phyloP scores from a whole-genome alignment of 92 coral and sea anemone species.

The Bergia sp. region DNA sequence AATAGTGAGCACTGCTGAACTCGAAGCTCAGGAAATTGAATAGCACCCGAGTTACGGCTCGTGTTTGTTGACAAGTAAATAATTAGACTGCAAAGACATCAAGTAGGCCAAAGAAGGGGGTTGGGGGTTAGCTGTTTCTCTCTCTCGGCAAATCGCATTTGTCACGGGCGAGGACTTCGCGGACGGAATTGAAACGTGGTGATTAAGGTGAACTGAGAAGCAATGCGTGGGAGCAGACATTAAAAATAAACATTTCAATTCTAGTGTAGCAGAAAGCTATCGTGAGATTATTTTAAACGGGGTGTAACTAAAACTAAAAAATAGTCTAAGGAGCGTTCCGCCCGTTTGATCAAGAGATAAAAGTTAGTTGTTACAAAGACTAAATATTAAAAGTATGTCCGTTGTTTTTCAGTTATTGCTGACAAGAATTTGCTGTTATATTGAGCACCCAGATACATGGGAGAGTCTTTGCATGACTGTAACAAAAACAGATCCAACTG shows the following conservation, averaged over 20 bases:
- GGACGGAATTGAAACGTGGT: not conserved
- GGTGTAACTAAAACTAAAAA: not conserved
- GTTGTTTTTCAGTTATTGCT: not conserved
- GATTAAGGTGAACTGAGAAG: not conserved
- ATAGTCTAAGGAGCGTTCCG: not conserved
- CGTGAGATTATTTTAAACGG: not conserved
- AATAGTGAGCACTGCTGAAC: not conserved
- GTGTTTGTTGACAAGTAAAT: not conserved
- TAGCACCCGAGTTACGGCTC: not conserved
- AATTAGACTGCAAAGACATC: not conserved
- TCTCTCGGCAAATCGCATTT: constrained; percentile 13
- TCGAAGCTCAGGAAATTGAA: not conserved
- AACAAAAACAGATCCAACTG: not conserved
- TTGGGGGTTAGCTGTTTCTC: not conserved
- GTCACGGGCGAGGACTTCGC: constrained; percentile 16
- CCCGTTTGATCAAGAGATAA: not conserved
- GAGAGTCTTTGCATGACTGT: not conserved
- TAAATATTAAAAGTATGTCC: not conserved
- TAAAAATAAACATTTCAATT: not conserved
- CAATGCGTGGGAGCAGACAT: constrained; percentile 5
- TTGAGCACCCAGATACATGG: not conserved
- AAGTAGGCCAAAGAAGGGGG: not conserved
- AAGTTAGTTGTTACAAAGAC: not conserved
- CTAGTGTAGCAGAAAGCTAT: not conserved
- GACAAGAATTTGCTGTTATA: not conserved